A percentile compares a stretch with the other conserved stretches of the same genome.
These are phyloP conservation scores for Pseudoips prasinana DNA, from an alignment of 2,888 invertebrate species.

Conservation along the genomic window DNA sequence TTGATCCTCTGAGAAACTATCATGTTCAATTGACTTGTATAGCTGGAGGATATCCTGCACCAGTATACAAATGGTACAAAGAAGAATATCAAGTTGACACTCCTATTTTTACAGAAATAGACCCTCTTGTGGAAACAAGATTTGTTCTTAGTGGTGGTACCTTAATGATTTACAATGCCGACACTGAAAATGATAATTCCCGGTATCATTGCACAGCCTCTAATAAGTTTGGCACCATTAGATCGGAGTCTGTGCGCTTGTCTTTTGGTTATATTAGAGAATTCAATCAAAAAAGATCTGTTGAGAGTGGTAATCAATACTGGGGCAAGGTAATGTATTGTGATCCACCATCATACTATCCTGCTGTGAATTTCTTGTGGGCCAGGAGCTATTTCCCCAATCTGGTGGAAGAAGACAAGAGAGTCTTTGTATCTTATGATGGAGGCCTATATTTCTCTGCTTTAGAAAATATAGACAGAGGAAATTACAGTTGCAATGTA, in stretches of 20 bases:
- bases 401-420: slow-evolving; percentile 95
- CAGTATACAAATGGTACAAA: slow-evolving; percentile 94
- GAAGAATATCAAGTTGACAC: slow-evolving; percentile 93
- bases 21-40: slow-evolving; percentile 90
- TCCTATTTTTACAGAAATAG: slow-evolving; percentile 86
- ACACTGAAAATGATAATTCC: slow-evolving; percentile 90
- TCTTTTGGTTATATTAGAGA: slow-evolving; percentile 95
- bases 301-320: slow-evolving; percentile 93
- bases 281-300: slow-evolving; percentile 93
- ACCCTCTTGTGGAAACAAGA: slow-evolving; percentile 87
- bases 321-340: slow-evolving; percentile 97
- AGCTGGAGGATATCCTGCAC: slow-evolving; percentile 94
- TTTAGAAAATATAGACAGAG: slow-evolving; percentile 93
- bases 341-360: slow-evolving; percentile 96
- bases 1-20: slow-evolving; percentile 89
- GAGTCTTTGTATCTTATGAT: slow-evolving; percentile 96
- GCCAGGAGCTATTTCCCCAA: slow-evolving; percentile 94
- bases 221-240: slow-evolving; percentile 94
- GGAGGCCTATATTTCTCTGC: slow-evolving; percentile 97
- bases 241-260: slow-evolving; percentile 93
- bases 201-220: slow-evolving; percentile 95
- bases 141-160: slow-evolving; percentile 96
- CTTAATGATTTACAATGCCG: slow-evolving; percentile 93
- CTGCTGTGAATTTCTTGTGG: slow-evolving; percentile 95
- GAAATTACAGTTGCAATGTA: slow-evolving; percentile 95